Percentiles rank a stretch among this genome's conserved stretches.
These are phyloP conservation scores for Aradophagus sp. DNA, from an alignment of 1,140 invertebrate genomes.

Conservation along the genomic window DNA sequence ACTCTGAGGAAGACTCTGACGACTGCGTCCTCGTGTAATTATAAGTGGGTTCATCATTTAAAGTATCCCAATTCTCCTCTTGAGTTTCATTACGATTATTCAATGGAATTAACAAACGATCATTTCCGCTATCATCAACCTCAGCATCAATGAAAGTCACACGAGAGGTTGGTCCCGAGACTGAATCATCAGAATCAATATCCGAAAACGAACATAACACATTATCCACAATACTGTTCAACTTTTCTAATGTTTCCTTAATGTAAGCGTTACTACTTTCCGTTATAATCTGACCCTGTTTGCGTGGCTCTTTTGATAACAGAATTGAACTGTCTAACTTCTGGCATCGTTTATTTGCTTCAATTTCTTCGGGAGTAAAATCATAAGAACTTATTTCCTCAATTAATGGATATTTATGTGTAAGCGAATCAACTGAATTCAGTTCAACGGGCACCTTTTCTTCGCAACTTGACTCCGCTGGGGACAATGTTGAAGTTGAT, in stretches of 20 bases:
- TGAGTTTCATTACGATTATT: neutral
- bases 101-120: neutral
- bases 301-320: neutral
- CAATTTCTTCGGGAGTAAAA: conserved; percentile 4
- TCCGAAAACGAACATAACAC: neutral
- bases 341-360: neutral
- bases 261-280: conserved; percentile 6
- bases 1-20: neutral
- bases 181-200: conserved; percentile 21
- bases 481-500: too few species aligned
- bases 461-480: too few species aligned
- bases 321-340: neutral
- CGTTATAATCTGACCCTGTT: neutral
- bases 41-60: neutral
- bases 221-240: conserved; percentile 10
- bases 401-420: conserved; percentile 6
- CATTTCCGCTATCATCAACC: neutral
- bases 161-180: neutral
- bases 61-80: too few species aligned
- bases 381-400: conserved; percentile 24
- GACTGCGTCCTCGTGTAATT: neutral
- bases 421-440: too few species aligned
- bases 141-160: neutral
- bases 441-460: too few species aligned
- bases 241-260: neutral